Evolutionary conservation across 1,140 invertebrate genomes (phyloP).

Genomic region (Lanistes nyassanus): DNA sequence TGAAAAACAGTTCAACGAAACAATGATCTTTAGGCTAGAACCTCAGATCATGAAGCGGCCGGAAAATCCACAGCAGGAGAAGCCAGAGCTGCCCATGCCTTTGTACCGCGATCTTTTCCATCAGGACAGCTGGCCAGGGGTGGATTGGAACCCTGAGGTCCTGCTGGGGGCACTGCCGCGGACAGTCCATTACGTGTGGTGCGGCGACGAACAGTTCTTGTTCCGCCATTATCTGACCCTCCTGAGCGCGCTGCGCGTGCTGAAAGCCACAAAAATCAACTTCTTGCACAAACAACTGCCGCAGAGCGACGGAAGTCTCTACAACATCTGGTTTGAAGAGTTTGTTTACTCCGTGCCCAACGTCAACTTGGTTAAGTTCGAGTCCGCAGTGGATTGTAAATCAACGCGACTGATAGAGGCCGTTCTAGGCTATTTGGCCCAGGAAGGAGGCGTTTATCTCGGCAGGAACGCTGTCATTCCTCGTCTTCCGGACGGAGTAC

Average conservation of each 20-base stretch:
- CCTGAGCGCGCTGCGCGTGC: not conserved
- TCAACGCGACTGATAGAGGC: not conserved
- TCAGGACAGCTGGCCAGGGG: too few relatives aligned
- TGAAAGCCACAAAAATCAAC: slow-evolving; percentile 16
- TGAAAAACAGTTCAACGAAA: too few relatives aligned
- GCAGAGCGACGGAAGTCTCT: slow-evolving; percentile 9
- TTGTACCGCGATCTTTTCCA: too few relatives aligned
- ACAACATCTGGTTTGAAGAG: slow-evolving; percentile 31
- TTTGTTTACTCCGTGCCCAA: not conserved
- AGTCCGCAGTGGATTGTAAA: not conserved
- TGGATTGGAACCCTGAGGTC: not conserved
- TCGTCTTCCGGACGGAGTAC: not conserved
- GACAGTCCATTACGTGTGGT: not conserved
- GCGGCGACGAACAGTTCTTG: not conserved
- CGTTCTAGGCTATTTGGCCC: not conserved
- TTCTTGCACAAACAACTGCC: slow-evolving; percentile 23
- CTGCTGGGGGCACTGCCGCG: not conserved
- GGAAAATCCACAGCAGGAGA: too few relatives aligned
- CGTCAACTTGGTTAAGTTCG: not conserved
- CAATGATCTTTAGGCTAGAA: too few relatives aligned
- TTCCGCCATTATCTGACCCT: not conserved
- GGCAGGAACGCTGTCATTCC: slow-evolving; percentile 19
- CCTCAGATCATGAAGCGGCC: too few relatives aligned
- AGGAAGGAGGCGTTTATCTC: slow-evolving; percentile 21
- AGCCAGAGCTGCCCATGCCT: too few relatives aligned